A percentile compares a stretch with the other conserved stretches of the same genome.
Evolutionary conservation across 2,797 vertebrate species (phyloP).

Genomic region (Sitta carolinensis): DNA sequence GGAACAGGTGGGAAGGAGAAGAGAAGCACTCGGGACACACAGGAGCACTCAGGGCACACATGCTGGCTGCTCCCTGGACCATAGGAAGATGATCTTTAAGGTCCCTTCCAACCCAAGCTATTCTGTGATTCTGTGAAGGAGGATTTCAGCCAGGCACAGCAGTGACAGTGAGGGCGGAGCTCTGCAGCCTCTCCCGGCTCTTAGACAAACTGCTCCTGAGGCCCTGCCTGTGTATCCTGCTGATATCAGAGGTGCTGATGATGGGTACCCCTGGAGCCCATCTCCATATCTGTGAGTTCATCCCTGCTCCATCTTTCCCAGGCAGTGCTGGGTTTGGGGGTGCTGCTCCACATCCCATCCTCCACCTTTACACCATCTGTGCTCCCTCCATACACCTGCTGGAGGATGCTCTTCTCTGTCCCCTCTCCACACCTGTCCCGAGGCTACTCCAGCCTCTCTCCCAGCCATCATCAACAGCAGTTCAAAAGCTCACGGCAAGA

Average conservation of each 20-base stretch:
- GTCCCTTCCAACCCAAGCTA: not conserved
- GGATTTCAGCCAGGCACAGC: not conserved
- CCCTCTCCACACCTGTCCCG: not conserved
- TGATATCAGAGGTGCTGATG: not conserved
- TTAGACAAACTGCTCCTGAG: not conserved
- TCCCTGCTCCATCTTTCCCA: not conserved
- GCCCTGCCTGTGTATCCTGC: not conserved
- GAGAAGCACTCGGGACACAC: not conserved
- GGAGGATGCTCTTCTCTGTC: not conserved
- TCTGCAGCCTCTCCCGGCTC: not conserved
- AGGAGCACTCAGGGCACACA: not conserved
- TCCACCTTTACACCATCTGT: not conserved
- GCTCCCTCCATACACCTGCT: not conserved
- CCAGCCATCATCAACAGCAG: not conserved
- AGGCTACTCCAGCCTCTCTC: not conserved
- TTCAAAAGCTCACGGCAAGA: not conserved
- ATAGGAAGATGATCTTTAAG: not conserved
- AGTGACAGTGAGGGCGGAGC: not conserved
- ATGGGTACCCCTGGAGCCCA: not conserved
- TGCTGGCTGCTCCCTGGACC: not conserved
- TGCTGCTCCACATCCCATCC: not conserved
- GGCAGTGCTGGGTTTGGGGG: not conserved
- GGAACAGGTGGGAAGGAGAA: not conserved
- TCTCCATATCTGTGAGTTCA: not conserved
- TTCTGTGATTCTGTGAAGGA: not conserved